Evolutionary conservation across 2,888 invertebrate genomes (phyloP).

Genomic region (Pammene aurita): DNA sequence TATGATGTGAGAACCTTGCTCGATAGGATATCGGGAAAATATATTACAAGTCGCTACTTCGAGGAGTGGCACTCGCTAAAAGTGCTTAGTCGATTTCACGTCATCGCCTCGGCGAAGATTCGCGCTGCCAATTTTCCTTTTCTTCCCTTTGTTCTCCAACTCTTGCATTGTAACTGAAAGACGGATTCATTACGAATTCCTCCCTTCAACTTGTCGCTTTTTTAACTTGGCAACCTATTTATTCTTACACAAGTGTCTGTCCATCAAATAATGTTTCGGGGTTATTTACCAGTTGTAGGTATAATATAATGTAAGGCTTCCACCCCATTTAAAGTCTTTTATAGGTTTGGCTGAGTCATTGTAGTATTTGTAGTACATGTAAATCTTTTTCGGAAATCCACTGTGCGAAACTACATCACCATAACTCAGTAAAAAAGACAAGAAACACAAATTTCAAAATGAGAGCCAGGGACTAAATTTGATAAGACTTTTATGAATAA

Average conservation of each 20-base stretch:
- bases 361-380: conserved; percentile 7
- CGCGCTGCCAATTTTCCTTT: conserved; percentile 64
- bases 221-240: conserved; percentile 40
- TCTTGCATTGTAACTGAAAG: conserved; percentile 60
- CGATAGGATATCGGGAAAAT: conserved; percentile 25
- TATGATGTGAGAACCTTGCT: conserved; percentile 1
- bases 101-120: conserved; percentile 53
- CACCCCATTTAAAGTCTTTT: neutral
- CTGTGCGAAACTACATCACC: neutral
- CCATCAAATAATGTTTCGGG: neutral
- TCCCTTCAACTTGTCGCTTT: conserved; percentile 44
- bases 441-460: neutral
- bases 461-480: too few relatives aligned
- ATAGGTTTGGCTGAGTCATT: conserved; percentile 17
- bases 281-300: conserved; percentile 10
- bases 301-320: conserved; percentile 29
- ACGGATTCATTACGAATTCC: conserved; percentile 57
- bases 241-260: conserved; percentile 16
- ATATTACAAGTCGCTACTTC: conserved; percentile 18
- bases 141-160: conserved; percentile 66
- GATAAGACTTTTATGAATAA: too few relatives aligned
- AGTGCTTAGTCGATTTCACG: conserved; percentile 57
- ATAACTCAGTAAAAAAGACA: neutral
- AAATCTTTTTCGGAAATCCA: conserved; percentile 5
- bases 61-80: conserved; percentile 50